These are phyloP conservation scores for Bettongia penicillata DNA, from an alignment of 2,113 vertebrate genomes.

Conservation along the genomic window DNA sequence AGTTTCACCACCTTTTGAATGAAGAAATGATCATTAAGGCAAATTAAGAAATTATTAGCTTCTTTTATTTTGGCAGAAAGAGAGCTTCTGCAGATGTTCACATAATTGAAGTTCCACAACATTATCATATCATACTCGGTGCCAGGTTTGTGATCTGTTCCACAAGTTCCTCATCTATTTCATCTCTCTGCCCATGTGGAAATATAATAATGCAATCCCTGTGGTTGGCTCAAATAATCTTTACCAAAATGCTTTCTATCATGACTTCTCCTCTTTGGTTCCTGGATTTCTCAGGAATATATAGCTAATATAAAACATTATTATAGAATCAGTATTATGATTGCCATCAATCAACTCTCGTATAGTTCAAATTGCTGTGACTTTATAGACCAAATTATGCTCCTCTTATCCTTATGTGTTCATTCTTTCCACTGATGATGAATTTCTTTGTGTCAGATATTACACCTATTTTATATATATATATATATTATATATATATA, in stretches of 20 bases:
- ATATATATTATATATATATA: too few species aligned
- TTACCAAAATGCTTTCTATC: not conserved
- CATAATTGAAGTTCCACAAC: not conserved
- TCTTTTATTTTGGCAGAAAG: not conserved
- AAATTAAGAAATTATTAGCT: not conserved
- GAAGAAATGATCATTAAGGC: not conserved
- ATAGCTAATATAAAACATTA: not conserved
- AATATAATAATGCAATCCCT: not conserved
- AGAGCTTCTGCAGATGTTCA: not conserved
- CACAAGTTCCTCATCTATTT: not conserved
- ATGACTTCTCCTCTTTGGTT: not conserved
- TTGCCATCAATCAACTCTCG: not conserved
- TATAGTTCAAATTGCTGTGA: not conserved
- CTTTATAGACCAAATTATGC: not conserved
- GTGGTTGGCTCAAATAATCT: not conserved
- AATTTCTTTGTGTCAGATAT: not conserved
- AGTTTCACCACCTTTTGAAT: not conserved
- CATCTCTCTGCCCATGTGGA: not conserved
- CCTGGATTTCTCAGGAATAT: not conserved
- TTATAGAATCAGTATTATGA: not conserved
- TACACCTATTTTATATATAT: not conserved
- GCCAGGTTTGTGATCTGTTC: not conserved
- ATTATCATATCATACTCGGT: not conserved
- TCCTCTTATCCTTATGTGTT: not conserved
- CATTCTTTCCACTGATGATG: not conserved